These are phyloP conservation scores for Chironex yamaguchii DNA, from an alignment of 30 jellyfish, hydroid and myxozoan species.

Conservation along the genomic window DNA sequence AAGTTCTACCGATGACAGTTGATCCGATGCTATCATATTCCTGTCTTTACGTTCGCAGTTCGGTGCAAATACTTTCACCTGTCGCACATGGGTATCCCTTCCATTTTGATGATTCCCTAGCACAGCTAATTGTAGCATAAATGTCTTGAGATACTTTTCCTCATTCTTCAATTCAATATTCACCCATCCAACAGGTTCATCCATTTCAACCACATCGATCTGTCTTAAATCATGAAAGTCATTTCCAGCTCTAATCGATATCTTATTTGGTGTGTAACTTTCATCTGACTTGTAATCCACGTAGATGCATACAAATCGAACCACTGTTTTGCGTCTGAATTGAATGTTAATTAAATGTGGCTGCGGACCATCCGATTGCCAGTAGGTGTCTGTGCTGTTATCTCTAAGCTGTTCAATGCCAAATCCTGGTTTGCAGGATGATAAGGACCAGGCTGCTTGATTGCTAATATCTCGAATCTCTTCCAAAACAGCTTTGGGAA, in stretches of 20 bases:
- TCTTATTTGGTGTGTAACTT: constrained; percentile 97
- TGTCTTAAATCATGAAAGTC: constrained; percentile 94
- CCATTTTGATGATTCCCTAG: constrained; percentile 98
- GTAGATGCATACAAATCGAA: constrained; percentile 86
- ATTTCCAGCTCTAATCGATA: constrained; percentile 93
- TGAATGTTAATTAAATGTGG: constrained; percentile 95
- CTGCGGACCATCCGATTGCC: constrained; percentile 99
- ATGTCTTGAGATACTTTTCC: constrained; percentile 73
- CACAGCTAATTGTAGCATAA: constrained; percentile 96
- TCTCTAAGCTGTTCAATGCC: constrained; percentile 90
- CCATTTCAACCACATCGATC: constrained; percentile 84
- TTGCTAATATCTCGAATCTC: constrained; percentile 92
- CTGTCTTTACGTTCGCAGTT: constrained; percentile 67
- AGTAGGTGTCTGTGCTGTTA: constrained; percentile 82
- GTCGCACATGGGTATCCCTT: constrained; percentile 94
- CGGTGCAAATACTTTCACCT: constrained; percentile 92
- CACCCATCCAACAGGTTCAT: constrained; percentile 98
- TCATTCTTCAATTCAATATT: constrained; percentile 81
- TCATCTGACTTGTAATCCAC: constrained; percentile 96
- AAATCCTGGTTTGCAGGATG: constrained; percentile 97
- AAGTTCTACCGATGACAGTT: constrained; percentile 60
- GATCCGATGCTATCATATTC: constrained; percentile 63
- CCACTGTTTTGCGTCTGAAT: constrained; percentile 80
- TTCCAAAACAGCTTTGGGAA: constrained; percentile 65
- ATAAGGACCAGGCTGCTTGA: constrained; percentile 96